Evolutionary conservation across 2,888 invertebrate species (phyloP).

Genomic region (Melanostoma scalare): DNA sequence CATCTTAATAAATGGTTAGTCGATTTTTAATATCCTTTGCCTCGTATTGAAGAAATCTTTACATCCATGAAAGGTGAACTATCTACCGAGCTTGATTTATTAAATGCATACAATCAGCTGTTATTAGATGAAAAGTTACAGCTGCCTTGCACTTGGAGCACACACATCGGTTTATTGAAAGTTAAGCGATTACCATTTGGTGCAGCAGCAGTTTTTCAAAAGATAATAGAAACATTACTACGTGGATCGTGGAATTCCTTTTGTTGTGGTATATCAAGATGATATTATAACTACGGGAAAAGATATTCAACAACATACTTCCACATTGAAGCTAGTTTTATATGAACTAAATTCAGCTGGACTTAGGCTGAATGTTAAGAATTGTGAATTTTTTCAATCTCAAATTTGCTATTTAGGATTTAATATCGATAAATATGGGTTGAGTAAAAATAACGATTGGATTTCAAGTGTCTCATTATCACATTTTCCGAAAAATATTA

Average conservation of each 20-base stretch:
- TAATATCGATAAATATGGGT: conserved; percentile 51
- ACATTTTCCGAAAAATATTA: conserved; percentile 71
- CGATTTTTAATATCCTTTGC: conserved; percentile 2
- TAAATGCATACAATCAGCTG: conserved; percentile 76
- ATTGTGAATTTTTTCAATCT: conserved; percentile 73
- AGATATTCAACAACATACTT: conserved; percentile 68
- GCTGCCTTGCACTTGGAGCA: conserved; percentile 74
- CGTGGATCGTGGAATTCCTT: conserved; percentile 69
- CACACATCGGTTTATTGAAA: conserved; percentile 63
- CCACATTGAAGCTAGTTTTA: conserved; percentile 72
- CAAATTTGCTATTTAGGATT: conserved; percentile 48
- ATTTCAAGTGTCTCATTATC: conserved; percentile 71
- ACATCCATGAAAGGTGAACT: conserved; percentile 6
- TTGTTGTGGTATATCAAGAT: conserved; percentile 33
- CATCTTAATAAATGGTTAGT: conserved; percentile 6
- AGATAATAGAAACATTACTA: conserved; percentile 75
- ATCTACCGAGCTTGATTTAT: conserved; percentile 9
- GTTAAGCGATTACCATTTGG: conserved; percentile 68
- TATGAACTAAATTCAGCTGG: conserved; percentile 72
- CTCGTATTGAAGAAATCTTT: neutral
- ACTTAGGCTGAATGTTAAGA: conserved; percentile 73
- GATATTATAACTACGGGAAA: conserved; percentile 73
- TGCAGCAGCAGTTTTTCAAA: conserved; percentile 76
- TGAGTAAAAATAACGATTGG: conserved; percentile 70
- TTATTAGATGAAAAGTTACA: conserved; percentile 74